phyloP scores from a whole-genome alignment of 2,113 vertebrate species.

The Kryptolebias marmoratus region DNA sequence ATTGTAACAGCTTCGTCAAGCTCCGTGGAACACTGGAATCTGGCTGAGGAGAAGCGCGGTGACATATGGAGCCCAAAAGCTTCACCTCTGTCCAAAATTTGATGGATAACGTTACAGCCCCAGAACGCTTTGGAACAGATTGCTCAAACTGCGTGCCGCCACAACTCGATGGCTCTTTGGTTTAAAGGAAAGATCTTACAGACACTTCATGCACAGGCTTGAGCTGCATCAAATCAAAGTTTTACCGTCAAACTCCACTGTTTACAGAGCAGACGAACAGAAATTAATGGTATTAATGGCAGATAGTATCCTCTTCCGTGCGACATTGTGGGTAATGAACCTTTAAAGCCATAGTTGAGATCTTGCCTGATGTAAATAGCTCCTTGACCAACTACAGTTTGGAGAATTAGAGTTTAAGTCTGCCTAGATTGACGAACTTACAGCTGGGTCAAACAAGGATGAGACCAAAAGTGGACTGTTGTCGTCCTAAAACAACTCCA shows the following conservation, averaged over 20 bases:
- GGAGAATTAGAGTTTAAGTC: too few relatives aligned
- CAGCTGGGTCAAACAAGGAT: too few relatives aligned
- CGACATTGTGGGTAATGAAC: constrained; percentile 46
- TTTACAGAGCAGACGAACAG: constrained; percentile 25
- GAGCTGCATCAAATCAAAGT: constrained; percentile 21
- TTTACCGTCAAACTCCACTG: constrained; percentile 22
- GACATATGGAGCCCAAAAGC: constrained; percentile 43
- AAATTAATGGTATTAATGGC: constrained; percentile 21
- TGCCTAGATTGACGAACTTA: too few relatives aligned
- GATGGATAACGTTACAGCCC: constrained; percentile 43
- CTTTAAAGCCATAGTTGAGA: constrained; percentile 25
- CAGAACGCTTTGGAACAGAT: constrained; percentile 26
- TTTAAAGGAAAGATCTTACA: constrained; percentile 26
- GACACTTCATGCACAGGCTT: constrained; percentile 19
- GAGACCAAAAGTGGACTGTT: too few relatives aligned
- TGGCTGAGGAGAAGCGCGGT: constrained; percentile 17
- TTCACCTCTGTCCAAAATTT: constrained; percentile 28
- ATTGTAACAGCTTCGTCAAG: constrained; percentile 17
- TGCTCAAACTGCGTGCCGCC: constrained; percentile 20
- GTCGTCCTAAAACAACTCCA: too few relatives aligned
- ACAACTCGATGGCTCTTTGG: constrained; percentile 3
- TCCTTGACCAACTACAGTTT: too few relatives aligned
- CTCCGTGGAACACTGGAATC: not conserved
- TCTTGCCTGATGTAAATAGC: too few relatives aligned
- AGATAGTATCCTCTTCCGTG: constrained; percentile 22